These are phyloP conservation scores for Agrochola litura DNA, from an alignment of 2,888 invertebrate genomes.

Conservation along the genomic window DNA sequence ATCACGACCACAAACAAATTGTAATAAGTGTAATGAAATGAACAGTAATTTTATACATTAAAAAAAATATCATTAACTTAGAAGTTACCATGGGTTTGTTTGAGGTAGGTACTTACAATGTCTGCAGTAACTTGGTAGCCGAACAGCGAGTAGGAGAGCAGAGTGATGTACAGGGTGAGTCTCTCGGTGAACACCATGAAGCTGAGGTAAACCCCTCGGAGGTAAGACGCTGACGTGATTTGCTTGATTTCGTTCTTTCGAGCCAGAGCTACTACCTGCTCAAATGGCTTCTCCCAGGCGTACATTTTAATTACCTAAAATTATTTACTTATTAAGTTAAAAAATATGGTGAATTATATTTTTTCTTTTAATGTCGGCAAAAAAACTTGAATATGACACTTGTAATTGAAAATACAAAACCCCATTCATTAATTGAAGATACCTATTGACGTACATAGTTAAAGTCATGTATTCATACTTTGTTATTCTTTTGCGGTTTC, in stretches of 20 bases:
- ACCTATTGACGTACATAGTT: background rate
- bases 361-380: constrained; percentile 2
- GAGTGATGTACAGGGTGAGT: constrained; percentile 95
- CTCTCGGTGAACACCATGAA: constrained; percentile 96
- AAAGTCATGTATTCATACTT: constrained; percentile 16
- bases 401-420: constrained; percentile 4
- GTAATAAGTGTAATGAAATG: background rate
- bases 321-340: background rate
- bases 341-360: constrained; percentile 5
- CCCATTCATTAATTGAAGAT: background rate
- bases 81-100: background rate
- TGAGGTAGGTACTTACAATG: constrained; percentile 81
- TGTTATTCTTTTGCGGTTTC: constrained; percentile 28
- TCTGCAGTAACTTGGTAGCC: constrained; percentile 91
- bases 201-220: constrained; percentile 92
- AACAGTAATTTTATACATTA: background rate
- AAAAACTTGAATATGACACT: constrained; percentile 6
- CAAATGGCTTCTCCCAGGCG: constrained; percentile 98
- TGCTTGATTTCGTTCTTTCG: constrained; percentile 92
- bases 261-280: constrained; percentile 94
- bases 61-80: background rate
- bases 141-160: constrained; percentile 94
- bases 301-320: constrained; percentile 98
- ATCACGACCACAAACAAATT: background rate
- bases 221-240: constrained; percentile 92